A percentile compares a stretch with the other conserved stretches of the same genome.
Evolutionary conservation across 92 coral and sea anemone genomes (phyloP).

Genomic region (Scolanthus callimorphus): DNA sequence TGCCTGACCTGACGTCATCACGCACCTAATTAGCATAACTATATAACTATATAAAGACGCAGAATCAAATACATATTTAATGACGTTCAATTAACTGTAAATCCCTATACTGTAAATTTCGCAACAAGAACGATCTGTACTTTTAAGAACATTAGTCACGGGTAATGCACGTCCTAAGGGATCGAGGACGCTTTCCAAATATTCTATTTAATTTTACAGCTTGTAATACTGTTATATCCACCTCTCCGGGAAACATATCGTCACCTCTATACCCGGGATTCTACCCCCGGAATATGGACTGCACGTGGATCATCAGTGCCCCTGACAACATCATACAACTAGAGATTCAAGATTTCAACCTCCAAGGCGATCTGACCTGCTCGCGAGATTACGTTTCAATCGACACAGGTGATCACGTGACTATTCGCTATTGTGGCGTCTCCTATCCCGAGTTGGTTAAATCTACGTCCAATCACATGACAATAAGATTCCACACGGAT

Average conservation of each 20-base stretch:
- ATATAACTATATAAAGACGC: no score
- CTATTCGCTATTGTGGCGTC: constrained; percentile 55
- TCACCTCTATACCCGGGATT: constrained; percentile 79
- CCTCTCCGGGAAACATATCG: constrained; percentile 36
- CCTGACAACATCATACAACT: constrained; percentile 46
- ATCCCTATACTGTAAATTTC: no score
- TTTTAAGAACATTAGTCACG: no score
- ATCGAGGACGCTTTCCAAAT: no score
- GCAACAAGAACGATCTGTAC: no score
- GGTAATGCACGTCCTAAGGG: no score
- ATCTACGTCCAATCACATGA: constrained; percentile 43
- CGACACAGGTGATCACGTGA: constrained; percentile 32
- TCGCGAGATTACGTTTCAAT: constrained; percentile 54
- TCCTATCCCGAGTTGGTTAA: constrained; percentile 37
- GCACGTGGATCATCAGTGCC: constrained; percentile 58
- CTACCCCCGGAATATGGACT: constrained; percentile 43
- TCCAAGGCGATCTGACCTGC: constrained; percentile 50
- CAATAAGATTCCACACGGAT: constrained; percentile 51
- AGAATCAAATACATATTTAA: no score
- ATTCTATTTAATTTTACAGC: no score
- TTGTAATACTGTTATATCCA: no score
- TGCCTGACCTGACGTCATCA: no score
- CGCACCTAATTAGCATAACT: no score
- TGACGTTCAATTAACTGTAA: no score
- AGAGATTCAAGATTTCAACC: constrained; percentile 32